Conservation (phyloP, 2,797 vertebrate species). For the Gambelia wislizenii region DNA sequence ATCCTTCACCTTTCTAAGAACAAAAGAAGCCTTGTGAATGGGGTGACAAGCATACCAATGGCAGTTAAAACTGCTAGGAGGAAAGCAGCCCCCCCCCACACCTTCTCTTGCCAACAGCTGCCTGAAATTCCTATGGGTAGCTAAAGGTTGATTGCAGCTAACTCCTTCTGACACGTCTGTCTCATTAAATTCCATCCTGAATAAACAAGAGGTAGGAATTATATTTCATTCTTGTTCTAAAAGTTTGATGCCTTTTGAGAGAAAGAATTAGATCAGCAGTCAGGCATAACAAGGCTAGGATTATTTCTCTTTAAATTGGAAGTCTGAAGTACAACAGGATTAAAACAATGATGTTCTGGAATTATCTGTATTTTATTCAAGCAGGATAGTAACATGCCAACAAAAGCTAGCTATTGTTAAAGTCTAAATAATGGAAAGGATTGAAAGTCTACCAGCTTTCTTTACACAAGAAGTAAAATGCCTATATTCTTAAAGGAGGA, state of each 20-base stretch:
- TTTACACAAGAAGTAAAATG: neutral
- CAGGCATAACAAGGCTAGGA: conserved; percentile 8
- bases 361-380: neutral
- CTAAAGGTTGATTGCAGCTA: conserved; percentile 14
- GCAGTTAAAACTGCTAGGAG: neutral
- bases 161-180: conserved; percentile 22
- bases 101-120: neutral
- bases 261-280: conserved; percentile 11
- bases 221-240: conserved; percentile 24
- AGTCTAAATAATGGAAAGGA: neutral
- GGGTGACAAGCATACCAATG: neutral
- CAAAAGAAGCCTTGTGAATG: neutral
- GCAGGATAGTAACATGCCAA: neutral
- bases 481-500: neutral
- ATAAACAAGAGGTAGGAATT: conserved; percentile 31
- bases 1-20: neutral
- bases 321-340: conserved; percentile 22
- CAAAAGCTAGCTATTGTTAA: conserved; percentile 14
- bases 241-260: neutral
- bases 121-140: conserved; percentile 18
- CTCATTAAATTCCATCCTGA: conserved; percentile 2
- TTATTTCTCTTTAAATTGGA: conserved; percentile 32
- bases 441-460: neutral
- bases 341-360: conserved; percentile 33
- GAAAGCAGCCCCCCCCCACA: neutral